Evolutionary conservation across 2,797 vertebrate genomes (phyloP).

Genomic region (Melopsittacus undulatus): DNA sequence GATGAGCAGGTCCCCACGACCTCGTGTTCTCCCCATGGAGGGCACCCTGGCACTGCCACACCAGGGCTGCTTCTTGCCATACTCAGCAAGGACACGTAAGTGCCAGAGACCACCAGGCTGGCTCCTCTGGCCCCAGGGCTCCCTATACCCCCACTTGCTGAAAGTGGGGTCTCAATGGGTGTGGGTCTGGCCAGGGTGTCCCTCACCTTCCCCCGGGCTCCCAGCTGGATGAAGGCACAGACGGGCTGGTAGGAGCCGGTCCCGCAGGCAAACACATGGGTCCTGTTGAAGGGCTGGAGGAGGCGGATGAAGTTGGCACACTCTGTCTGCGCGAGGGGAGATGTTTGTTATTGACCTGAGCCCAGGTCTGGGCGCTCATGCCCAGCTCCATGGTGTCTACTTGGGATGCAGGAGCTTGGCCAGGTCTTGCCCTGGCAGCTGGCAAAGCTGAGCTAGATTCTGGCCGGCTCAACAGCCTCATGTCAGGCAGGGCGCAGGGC

Average conservation of each 20-base stretch:
- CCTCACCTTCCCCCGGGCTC: slow-evolving; percentile 47
- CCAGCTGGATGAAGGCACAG: slow-evolving; percentile 76
- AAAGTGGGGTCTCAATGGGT: neutral
- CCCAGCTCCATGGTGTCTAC: neutral
- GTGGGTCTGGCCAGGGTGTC: too few species aligned
- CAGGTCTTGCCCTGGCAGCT: neutral
- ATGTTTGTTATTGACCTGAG: neutral
- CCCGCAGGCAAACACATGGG: slow-evolving; percentile 82
- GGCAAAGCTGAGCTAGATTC: neutral
- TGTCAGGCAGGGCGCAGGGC: neutral
- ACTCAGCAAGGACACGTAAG: accelerated
- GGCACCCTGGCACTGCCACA: neutral
- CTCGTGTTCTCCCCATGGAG: accelerated
- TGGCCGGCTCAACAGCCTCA: accelerated
- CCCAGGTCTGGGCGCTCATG: too few species aligned
- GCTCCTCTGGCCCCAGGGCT: neutral
- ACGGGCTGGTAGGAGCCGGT: slow-evolving; percentile 86
- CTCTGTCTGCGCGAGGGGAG: slow-evolving; percentile 76
- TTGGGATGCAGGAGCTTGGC: neutral
- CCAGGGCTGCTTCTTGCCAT: accelerated
- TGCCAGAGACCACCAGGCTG: neutral
- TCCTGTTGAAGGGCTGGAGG: slow-evolving; percentile 86
- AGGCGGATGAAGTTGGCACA: slow-evolving; percentile 89
- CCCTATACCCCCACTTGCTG: neutral
- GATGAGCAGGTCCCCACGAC: neutral